These are phyloP conservation scores for Perccottus glenii DNA, from an alignment of 2,113 vertebrate species.

Conservation along the genomic window DNA sequence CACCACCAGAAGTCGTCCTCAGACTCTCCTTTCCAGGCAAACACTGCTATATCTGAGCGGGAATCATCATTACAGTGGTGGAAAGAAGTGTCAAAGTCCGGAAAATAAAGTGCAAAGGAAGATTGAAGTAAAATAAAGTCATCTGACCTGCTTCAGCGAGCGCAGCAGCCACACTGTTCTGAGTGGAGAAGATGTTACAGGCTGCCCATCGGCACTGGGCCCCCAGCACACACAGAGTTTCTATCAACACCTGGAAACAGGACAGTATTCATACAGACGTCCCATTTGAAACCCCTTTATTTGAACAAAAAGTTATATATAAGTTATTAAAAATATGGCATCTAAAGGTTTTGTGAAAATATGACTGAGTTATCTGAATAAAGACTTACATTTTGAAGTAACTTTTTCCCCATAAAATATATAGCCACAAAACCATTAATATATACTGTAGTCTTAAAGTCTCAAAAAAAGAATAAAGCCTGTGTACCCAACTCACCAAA, in stretches of 20 bases:
- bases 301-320: too few relatives aligned
- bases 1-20: slow-evolving; percentile 99
- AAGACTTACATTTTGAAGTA: too few relatives aligned
- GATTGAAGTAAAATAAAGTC: slow-evolving; percentile 35
- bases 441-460: too few relatives aligned
- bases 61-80: not conserved
- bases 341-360: too few relatives aligned
- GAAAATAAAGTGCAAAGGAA: not conserved
- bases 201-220: slow-evolving; percentile 95
- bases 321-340: too few relatives aligned
- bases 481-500: too few relatives aligned
- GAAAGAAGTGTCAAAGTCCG: not conserved
- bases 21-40: slow-evolving; percentile 94
- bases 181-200: slow-evolving; percentile 96
- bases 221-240: slow-evolving; percentile 87
- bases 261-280: not conserved
- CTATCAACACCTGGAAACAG: slow-evolving; percentile 87
- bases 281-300: too few relatives aligned
- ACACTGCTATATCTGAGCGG: slow-evolving; percentile 87
- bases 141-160: slow-evolving; percentile 87
- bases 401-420: too few relatives aligned
- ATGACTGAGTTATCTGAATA: too few relatives aligned
- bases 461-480: too few relatives aligned
- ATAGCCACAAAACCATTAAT: too few relatives aligned
- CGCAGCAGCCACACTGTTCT: slow-evolving; percentile 92